Evolutionary conservation across 2,888 invertebrate species (phyloP), one percentile per base, ranked within the genome.

Genomic region (Morpho helenor): DNA sequence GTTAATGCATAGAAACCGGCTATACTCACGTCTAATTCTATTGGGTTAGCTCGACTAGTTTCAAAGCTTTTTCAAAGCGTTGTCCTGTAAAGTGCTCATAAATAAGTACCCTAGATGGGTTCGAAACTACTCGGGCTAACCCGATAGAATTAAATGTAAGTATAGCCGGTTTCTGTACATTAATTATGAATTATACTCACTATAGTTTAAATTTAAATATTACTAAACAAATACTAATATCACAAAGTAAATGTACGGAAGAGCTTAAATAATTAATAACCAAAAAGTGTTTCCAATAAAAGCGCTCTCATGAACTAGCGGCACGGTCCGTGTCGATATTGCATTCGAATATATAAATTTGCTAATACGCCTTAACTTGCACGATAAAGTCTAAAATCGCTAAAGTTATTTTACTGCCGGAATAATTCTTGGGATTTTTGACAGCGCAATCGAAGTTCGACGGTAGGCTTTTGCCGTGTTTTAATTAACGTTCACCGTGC

Each of bases 341-440:
- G 74, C 87, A 87, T 79, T 75, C 75, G 78, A 73, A 77, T 79
- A 75, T 81, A 87, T 87, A 87, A 87, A 88, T 87, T 87, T 74
- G 77, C 85, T 88, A 87, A 88, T 88, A 87, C 80, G 82, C 87
- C 88, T 89, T 89, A 87, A 85, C 85, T 82, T 77, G 73, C 66
- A 70, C 87, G 89, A 89, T 89, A 90, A 87, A 87, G 82, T 82
- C 87, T 87, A 87, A 89, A 87, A 86, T 87, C 82, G 86, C 76
- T 76, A 77, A 86, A 89, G 82, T 89, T 88, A 89, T 87, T 88
- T 83, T 79, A 82, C 82, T 80, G 75, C 79, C 76, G 79, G 82
- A 84, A 89, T 90, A 89, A 89, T 88, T 89, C 89, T 88, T 89
- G 80, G 86, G 84, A 87, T 90, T 89, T 90, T 90, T 90, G 89